Evolutionary conservation across 2,797 vertebrate genomes (phyloP), one percentile per base, ranked within the genome.

Genomic region (Karalla daura): DNA sequence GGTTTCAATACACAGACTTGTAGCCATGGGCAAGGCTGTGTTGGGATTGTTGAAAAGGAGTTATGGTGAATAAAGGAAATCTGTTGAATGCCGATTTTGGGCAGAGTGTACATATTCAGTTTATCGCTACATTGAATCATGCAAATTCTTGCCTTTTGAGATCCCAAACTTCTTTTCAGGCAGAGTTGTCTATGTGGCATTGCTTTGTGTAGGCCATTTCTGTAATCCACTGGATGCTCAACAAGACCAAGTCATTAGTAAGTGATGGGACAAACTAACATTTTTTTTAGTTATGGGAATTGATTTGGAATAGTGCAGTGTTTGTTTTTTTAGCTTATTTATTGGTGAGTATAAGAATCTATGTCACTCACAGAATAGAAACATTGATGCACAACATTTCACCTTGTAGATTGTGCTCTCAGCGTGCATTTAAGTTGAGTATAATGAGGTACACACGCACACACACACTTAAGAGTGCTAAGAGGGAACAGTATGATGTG

Each of bases 21-120:
- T n/a, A 35, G 66, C 59, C n/a, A 63, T 27, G 25, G 49, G 63
- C 52, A 37, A 66, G n/a, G 61, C 63, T 33, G 55, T 56, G 79
- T 80, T 60, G 43, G 24, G 63, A 17, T 11, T 41, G 40, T 50
- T 68, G 37, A 65, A 58, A 55, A 47, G 15, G 51, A 35, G 9
- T 32, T 9, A 50, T 0, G 3, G 15, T 25, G 15, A 44, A 50
- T 40, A 37, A 37, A 62, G 25, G 7, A 7, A n/a, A 47, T 67
- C 5, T 60, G 10, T 62, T 37, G 10, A 49, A 36, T 49, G n/a
- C n/a, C 1, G 0, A 3, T 37, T 37, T 59, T 30, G 33, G 23
- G 15, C 30, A 10, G 2, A 52, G n/a, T 55, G 3, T 43, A 21
- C 21, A 41, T 54, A 52, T 20, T 8, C 21, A n/a, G 5, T n/a